Percentiles rank a stretch among this genome's conserved stretches.
phyloP scores from a whole-genome alignment of 2,797 vertebrate genomes.

The Synanceia verrucosa region DNA sequence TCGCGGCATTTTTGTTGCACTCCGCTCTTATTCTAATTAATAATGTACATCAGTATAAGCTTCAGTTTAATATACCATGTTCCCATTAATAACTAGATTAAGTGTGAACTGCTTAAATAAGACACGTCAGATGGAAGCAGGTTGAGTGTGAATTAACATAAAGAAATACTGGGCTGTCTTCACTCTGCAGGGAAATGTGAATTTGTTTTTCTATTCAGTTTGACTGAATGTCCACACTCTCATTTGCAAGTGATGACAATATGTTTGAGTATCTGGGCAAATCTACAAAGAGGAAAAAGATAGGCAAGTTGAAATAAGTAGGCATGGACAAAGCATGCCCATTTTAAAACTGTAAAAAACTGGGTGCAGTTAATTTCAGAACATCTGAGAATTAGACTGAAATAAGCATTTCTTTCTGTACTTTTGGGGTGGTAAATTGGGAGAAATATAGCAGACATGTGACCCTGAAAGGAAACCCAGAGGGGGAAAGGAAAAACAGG shows the following conservation, averaged over 20 bases:
- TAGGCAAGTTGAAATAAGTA: background rate
- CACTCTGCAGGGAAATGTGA: background rate
- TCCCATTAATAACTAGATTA: background rate
- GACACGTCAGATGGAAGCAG: background rate
- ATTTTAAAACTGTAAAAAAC: too few species aligned
- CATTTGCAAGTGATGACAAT: conserved; percentile 19
- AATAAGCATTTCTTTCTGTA: too few species aligned
- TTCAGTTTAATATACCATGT: background rate
- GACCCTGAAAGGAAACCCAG: background rate
- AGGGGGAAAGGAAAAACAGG: background rate
- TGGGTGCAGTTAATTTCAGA: too few species aligned
- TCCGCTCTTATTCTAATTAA: background rate
- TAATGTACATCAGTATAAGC: background rate
- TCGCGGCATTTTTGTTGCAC: background rate
- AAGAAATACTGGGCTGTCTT: background rate
- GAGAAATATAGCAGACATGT: background rate
- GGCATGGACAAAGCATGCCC: too few species aligned
- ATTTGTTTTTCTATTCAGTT: conserved; percentile 37
- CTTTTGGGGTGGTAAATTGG: too few species aligned
- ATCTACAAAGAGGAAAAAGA: background rate
- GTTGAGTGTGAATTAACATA: background rate
- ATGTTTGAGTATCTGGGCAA: background rate
- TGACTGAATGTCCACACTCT: background rate
- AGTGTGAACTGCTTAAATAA: background rate
- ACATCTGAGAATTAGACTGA: too few species aligned